Conservation (phyloP, 2,888 invertebrate genomes). For the Drosophila affinis region DNA sequence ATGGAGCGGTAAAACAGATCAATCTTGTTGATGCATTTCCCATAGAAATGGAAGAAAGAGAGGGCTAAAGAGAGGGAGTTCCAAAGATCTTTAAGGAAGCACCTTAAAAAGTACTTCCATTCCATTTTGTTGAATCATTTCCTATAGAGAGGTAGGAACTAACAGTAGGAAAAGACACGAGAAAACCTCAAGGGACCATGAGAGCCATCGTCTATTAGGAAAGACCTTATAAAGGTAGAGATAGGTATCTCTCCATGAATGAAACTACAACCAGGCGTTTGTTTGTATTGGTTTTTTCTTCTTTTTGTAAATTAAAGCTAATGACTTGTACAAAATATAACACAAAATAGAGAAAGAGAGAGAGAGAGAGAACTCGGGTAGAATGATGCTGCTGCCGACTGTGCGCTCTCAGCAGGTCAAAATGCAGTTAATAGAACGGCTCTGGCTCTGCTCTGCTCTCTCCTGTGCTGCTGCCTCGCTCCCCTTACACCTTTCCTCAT, state of each 20-base stretch:
- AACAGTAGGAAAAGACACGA: background rate
- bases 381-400: slow-evolving; percentile 9
- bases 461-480: background rate
- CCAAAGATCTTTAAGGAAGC: background rate
- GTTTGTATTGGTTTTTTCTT: slow-evolving; percentile 7
- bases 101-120: background rate
- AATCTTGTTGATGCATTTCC: slow-evolving; percentile 41
- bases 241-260: slow-evolving; percentile 49
- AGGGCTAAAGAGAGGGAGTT: background rate
- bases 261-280: slow-evolving; percentile 51
- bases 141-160: background rate
- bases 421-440: slow-evolving; percentile 71
- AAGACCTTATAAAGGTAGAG: slow-evolving; percentile 16
- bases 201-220: background rate
- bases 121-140: background rate
- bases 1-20: slow-evolving; percentile 48
- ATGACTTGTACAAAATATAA: slow-evolving; percentile 75
- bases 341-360: slow-evolving; percentile 34
- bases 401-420: slow-evolving; percentile 51
- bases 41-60: slow-evolving; percentile 8
- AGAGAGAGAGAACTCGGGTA: slow-evolving; percentile 33
- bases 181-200: background rate
- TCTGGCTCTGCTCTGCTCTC: slow-evolving; percentile 29
- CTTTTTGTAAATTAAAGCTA: slow-evolving; percentile 76
- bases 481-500: slow-evolving; percentile 5